These are phyloP conservation scores for Sturmia bella DNA, from an alignment of 2,888 invertebrate genomes.

Conservation along the genomic window DNA sequence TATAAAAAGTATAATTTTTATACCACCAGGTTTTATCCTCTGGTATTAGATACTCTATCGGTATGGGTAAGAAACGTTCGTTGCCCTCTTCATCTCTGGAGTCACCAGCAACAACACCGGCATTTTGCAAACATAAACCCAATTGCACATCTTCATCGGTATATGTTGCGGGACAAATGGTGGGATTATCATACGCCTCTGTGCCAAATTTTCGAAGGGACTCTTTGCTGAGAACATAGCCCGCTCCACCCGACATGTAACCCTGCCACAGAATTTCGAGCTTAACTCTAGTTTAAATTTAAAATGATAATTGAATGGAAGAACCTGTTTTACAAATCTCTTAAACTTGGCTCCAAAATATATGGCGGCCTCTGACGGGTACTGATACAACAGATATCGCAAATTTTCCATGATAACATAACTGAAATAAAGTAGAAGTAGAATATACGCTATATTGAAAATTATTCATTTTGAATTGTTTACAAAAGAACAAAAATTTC, in stretches of 20 bases:
- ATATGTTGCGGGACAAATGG: slow-evolving; percentile 82
- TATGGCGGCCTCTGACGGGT: slow-evolving; percentile 87
- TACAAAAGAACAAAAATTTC: too few species aligned
- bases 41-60: slow-evolving; percentile 89
- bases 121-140: slow-evolving; percentile 89
- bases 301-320: slow-evolving; percentile 77
- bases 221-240: slow-evolving; percentile 94
- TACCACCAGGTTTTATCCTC: slow-evolving; percentile 93
- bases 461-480: too few species aligned
- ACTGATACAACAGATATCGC: slow-evolving; percentile 91
- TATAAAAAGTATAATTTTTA: slow-evolving; percentile 89
- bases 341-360: slow-evolving; percentile 97
- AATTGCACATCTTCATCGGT: slow-evolving; percentile 78
- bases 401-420: slow-evolving; percentile 98
- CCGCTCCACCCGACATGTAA: slow-evolving; percentile 96
- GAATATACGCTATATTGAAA: too few species aligned
- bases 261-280: slow-evolving; percentile 82
- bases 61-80: slow-evolving; percentile 94
- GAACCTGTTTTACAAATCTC: slow-evolving; percentile 83
- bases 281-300: not conserved
- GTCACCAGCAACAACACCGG: slow-evolving; percentile 94
- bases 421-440: slow-evolving; percentile 82
- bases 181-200: slow-evolving; percentile 86
- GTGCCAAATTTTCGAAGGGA: slow-evolving; percentile 90
- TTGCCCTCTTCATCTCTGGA: slow-evolving; percentile 91